These are phyloP conservation scores for Chloroceryle aenea DNA, from an alignment of 2,113 vertebrate genomes.

Conservation along the genomic window DNA sequence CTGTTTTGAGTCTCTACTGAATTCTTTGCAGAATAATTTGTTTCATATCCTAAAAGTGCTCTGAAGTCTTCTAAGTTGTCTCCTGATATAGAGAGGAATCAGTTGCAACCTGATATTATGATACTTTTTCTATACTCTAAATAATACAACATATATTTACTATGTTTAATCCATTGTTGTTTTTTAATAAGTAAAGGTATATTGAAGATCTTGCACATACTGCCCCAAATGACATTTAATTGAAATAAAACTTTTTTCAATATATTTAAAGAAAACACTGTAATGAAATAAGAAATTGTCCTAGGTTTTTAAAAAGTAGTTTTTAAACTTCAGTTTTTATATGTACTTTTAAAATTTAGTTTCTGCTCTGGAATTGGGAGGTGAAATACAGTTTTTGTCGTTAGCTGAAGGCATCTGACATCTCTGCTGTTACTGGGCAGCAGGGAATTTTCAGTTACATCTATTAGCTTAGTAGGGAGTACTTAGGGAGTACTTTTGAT, in stretches of 20 bases:
- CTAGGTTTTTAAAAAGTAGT: background rate
- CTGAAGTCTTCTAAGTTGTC: background rate
- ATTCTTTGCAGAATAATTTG: slow-evolving; percentile 7
- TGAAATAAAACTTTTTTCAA: background rate
- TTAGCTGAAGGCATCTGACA: background rate
- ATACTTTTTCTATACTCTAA: background rate
- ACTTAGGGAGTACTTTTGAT: background rate
- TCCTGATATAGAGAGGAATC: background rate
- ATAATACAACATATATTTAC: background rate
- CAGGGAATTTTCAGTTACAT: background rate
- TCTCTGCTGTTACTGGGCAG: background rate
- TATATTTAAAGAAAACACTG: background rate
- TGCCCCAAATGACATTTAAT: background rate
- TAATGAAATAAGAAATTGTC: background rate
- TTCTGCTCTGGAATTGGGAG: background rate
- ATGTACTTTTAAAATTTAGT: background rate
- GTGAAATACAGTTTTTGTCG: background rate
- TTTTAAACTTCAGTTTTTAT: background rate
- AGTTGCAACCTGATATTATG: background rate
- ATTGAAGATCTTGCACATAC: background rate
- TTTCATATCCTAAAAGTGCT: background rate
- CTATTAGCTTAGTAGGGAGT: background rate
- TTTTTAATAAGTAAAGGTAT: background rate
- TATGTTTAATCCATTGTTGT: background rate
- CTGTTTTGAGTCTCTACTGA: background rate